Evolutionary conservation across 2,113 vertebrate species (phyloP).

Genomic region (Colinus virginianus): DNA sequence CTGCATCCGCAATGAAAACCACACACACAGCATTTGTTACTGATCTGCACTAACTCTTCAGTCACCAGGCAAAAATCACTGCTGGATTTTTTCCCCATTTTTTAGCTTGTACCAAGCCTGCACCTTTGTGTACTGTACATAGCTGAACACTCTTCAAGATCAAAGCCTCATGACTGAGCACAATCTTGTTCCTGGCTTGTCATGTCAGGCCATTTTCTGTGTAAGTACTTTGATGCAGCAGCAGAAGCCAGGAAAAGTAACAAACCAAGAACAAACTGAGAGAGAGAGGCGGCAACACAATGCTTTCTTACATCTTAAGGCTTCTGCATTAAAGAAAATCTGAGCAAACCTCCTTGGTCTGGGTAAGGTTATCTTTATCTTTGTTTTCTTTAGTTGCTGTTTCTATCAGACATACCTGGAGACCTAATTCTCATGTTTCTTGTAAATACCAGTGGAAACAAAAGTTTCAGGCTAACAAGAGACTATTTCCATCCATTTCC

Average conservation of each 20-base stretch:
- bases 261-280: background rate
- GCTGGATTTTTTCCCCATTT: background rate
- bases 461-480: background rate
- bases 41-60: background rate
- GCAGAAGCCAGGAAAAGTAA: conserved; percentile 8
- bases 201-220: conserved; percentile 35
- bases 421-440: background rate
- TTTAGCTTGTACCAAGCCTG: background rate
- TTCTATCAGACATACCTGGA: conserved; percentile 32
- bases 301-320: background rate
- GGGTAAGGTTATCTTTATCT: conserved; percentile 57
- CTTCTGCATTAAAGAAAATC: conserved; percentile 17
- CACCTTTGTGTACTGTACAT: background rate
- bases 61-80: background rate
- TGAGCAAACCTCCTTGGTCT: background rate
- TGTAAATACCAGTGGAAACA: background rate
- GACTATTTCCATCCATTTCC: background rate
- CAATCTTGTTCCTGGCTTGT: conserved; percentile 51
- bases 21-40: background rate
- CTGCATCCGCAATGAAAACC: conserved; percentile 18
- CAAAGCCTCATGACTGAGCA: conserved; percentile 53
- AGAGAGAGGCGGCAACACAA: background rate
- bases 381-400: conserved; percentile 36
- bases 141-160: conserved; percentile 30
- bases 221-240: conserved; percentile 44